A percentile compares a stretch with the other conserved stretches of the same genome.
phyloP scores from a whole-genome alignment of 2,888 invertebrate species.

The Corbicula japonica region DNA sequence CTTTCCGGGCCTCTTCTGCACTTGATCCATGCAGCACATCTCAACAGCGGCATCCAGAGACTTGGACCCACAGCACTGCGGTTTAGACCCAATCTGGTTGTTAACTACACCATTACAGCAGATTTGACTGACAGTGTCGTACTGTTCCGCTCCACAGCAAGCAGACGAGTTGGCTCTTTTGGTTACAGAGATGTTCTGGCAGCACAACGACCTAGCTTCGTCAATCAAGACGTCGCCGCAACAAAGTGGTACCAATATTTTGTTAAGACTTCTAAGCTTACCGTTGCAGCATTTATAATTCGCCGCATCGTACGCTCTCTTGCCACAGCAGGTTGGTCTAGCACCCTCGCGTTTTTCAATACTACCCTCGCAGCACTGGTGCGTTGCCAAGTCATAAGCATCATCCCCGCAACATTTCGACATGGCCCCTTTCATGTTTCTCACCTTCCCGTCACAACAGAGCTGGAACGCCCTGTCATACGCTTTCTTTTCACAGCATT shows the following conservation, averaged over 20 bases:
- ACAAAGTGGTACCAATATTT: constrained; percentile 47
- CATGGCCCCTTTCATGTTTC: constrained; percentile 48
- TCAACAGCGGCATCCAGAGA: constrained; percentile 49
- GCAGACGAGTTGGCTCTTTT: constrained; percentile 42
- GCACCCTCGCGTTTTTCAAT: constrained; percentile 52
- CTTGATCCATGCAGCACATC: constrained; percentile 52
- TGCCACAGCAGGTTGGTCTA: constrained; percentile 47
- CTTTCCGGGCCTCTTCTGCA: constrained; percentile 45
- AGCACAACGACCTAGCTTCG: constrained; percentile 40
- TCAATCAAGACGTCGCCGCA: constrained; percentile 53
- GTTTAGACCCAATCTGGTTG: constrained; percentile 42
- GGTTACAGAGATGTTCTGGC: constrained; percentile 42
- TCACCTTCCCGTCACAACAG: constrained; percentile 45
- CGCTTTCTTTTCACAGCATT: constrained; percentile 57
- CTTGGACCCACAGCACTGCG: constrained; percentile 49
- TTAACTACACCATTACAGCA: constrained; percentile 53
- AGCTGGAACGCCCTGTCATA: constrained; percentile 56
- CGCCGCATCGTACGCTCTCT: constrained; percentile 46
- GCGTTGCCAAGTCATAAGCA: constrained; percentile 45
- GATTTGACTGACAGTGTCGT: constrained; percentile 39
- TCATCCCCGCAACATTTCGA: constrained; percentile 57
- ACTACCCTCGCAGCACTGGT: constrained; percentile 51
- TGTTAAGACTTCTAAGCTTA: constrained; percentile 37
- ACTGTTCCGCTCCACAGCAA: constrained; percentile 55
- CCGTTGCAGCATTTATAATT: constrained; percentile 54